Conservation (phyloP, 2,113 vertebrate species). For the Toxotes jaculatrix region DNA sequence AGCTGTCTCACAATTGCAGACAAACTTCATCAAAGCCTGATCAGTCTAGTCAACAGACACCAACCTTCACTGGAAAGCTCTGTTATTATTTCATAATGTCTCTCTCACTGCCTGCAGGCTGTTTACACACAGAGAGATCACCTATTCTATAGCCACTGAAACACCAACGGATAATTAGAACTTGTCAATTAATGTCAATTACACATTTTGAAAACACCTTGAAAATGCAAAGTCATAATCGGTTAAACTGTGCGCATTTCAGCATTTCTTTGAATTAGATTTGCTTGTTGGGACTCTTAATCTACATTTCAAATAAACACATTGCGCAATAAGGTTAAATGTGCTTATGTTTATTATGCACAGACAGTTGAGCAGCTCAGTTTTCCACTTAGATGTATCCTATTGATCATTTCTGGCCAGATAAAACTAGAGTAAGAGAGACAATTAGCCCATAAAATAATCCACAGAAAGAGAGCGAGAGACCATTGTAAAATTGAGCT, state of each 20-base stretch:
- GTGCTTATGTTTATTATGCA: background rate
- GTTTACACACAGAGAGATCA: background rate
- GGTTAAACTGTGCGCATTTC: background rate
- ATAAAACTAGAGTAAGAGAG: background rate
- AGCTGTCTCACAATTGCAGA: background rate
- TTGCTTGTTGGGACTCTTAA: background rate
- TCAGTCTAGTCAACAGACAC: background rate
- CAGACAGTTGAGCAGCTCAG: background rate
- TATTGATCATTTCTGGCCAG: background rate
- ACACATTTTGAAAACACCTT: background rate
- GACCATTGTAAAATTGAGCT: background rate
- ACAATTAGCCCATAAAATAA: background rate
- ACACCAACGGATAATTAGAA: background rate
- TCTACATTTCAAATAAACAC: background rate
- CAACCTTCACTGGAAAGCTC: background rate
- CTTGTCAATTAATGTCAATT: background rate
- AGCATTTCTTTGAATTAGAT: background rate
- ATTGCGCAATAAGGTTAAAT: background rate
- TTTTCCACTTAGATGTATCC: background rate
- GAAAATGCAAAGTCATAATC: background rate
- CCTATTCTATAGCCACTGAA: background rate
- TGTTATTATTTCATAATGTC: background rate
- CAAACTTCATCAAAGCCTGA: background rate
- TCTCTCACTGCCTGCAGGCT: no score
- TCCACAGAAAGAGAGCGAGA: background rate